Percentiles rank a stretch among this genome's conserved stretches.
These are phyloP conservation scores for Stigmatopora argus DNA, from an alignment of 2,113 vertebrate genomes.

Conservation along the genomic window DNA sequence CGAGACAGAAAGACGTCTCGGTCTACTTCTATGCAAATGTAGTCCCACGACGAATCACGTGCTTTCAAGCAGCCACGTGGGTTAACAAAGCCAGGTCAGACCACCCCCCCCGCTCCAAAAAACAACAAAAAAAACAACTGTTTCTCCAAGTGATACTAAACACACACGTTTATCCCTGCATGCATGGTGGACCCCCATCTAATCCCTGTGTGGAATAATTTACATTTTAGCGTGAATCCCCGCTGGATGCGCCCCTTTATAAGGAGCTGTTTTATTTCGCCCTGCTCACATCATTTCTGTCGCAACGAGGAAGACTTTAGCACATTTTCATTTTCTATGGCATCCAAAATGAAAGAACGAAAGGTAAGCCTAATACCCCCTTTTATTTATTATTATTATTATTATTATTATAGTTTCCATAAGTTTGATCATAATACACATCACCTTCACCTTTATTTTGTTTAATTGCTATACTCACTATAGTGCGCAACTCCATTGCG, in stretches of 20 bases:
- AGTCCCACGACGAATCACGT: conserved; percentile 81
- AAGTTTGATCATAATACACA: too few species aligned
- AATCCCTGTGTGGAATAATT: conserved; percentile 86
- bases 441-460: too few species aligned
- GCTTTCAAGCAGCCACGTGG: conserved; percentile 91
- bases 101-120: conserved; percentile 50
- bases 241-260: conserved; percentile 80
- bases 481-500: background rate
- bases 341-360: conserved; percentile 86
- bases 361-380: conserved; percentile 74
- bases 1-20: conserved; percentile 74
- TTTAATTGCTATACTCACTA: too few species aligned
- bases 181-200: conserved; percentile 67
- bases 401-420: too few species aligned
- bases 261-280: conserved; percentile 58
- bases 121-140: conserved; percentile 31
- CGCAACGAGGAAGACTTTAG: conserved; percentile 16
- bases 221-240: conserved; percentile 73
- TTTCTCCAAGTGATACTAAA: conserved; percentile 87
- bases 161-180: conserved; percentile 76
- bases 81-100: conserved; percentile 88
- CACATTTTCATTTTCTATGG: conserved; percentile 66
- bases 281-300: conserved; percentile 57
- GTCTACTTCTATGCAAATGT: conserved; percentile 81
- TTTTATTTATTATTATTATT: too few species aligned